Base-by-base conservation (phyloP, 2,113 vertebrate genomes). In the Rousettus leschenaultii region DNA sequence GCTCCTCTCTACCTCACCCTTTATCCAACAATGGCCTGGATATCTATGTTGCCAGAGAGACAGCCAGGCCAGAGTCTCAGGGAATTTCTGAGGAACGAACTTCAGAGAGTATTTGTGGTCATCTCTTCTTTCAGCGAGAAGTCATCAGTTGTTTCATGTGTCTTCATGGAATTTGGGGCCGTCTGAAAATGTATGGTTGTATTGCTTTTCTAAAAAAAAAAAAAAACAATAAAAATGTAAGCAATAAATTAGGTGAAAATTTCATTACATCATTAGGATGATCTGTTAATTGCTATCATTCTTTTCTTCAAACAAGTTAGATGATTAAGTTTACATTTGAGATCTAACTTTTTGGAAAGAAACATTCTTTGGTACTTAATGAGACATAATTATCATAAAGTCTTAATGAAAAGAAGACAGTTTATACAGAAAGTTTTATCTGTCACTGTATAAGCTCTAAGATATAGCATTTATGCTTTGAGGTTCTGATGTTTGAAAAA, bases 281-380 rank as follows among this genome's bases (percentile, higher is more conserved):
- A 71, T 94, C 43, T 92, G 35, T 51, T 95, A 90, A 95, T 94
- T 95, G 93, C 45, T 7, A 45, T 38, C 35, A 33, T 59, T 89
- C 19, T 22, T 96, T 92, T 86, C 48, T 86, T 95, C 18, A 74
- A 80, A 82, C 84, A 80, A 40, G 38, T 61, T 74, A 70, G 51
- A 84, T 38, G 57, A 93, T 43, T 66, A 5, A 7, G 51, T 16
- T 73, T 92, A 40, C 1, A 55, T 70, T 78, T 92, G 74, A 75
- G 65, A 86, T 35, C 53, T 13, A 94, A 83, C 26, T 7, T 86
- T 95, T 96, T 38, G 16, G 21, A 51, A 91, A 74, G 19, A 35
- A 86, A 77, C 45, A 74, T 63, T 94, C 35, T 11, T 78, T 90
- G 53, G 19, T 53, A 43, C 65, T 90, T 90, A 75, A 57, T 90